phyloP scores from a whole-genome alignment of 2,113 vertebrate genomes.

The Plotosus lineatus region DNA sequence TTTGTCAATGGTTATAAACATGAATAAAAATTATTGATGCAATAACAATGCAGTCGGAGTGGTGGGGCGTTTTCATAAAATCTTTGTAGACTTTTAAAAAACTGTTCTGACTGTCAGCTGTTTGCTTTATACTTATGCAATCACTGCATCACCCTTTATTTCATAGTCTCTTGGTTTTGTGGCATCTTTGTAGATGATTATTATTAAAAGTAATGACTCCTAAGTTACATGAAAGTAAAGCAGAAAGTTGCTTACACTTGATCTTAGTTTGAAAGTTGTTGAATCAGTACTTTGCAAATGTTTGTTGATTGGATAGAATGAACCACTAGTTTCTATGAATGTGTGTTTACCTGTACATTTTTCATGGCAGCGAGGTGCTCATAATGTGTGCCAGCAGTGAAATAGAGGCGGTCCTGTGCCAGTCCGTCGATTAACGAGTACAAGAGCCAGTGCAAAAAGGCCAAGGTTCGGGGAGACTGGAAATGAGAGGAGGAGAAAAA shows the following conservation, averaged over 20 bases:
- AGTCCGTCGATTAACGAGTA: conserved; percentile 16
- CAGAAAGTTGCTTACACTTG: neutral
- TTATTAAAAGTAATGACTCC: neutral
- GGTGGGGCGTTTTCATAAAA: neutral
- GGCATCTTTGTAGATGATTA: neutral
- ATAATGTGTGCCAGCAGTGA: conserved; percentile 17
- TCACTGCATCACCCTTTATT: neutral
- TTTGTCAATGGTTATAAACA: neutral
- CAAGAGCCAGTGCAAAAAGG: neutral
- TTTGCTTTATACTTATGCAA: too few species aligned
- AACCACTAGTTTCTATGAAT: conserved; percentile 31
- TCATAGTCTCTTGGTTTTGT: neutral
- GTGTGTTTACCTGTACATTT: conserved; percentile 24
- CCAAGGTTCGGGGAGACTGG: neutral
- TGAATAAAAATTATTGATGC: neutral
- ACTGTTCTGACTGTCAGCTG: neutral
- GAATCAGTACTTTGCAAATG: neutral
- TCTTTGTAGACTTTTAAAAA: neutral
- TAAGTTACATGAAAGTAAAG: neutral
- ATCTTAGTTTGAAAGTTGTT: neutral
- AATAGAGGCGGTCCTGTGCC: conserved; percentile 9
- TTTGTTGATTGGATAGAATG: conserved; percentile 29
- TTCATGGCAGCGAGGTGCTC: conserved; percentile 11
- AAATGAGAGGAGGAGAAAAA: neutral
- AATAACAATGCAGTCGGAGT: neutral